phyloP scores from a whole-genome alignment of 2,113 vertebrate species.

The Anguilla rostrata region DNA sequence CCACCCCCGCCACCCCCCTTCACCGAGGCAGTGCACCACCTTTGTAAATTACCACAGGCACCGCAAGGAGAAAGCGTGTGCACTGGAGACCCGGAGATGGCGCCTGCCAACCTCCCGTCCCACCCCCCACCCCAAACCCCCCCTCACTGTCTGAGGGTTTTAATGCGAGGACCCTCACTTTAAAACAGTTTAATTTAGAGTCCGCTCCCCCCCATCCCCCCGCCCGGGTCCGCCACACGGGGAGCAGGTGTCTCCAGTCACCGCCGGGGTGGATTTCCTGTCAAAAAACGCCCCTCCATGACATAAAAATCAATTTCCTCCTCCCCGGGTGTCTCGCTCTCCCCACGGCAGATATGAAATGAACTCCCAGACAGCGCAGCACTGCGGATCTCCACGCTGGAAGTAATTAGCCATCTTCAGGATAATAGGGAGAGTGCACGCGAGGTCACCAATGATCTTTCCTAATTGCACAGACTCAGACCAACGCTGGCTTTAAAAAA shows the following conservation, averaged over 20 bases:
- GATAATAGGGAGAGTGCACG: conserved; percentile 48
- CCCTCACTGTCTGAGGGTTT: neutral
- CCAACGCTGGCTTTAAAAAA: conserved; percentile 17
- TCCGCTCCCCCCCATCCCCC: too few species aligned
- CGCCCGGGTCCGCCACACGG: conserved; percentile 38
- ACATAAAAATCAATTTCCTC: conserved; percentile 75
- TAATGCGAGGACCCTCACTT: conserved; percentile 59
- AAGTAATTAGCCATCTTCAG: conserved; percentile 62
- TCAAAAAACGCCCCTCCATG: conserved; percentile 69
- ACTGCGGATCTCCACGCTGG: conserved; percentile 32
- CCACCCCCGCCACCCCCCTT: neutral
- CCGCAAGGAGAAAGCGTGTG: neutral
- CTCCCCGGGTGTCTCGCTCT: conserved; percentile 53
- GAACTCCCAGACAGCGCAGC: conserved; percentile 49
- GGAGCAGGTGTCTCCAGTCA: conserved; percentile 72
- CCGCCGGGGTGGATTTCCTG: conserved; percentile 65
- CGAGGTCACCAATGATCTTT: conserved; percentile 33
- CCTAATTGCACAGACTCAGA: conserved; percentile 43
- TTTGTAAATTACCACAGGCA: conserved; percentile 38
- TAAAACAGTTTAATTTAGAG: conserved; percentile 70
- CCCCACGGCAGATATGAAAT: conserved; percentile 47
- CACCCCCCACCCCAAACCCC: neutral
- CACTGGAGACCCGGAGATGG: conserved; percentile 4
- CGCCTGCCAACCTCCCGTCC: neutral
- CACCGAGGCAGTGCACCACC: conserved; percentile 7